These are phyloP conservation scores for Aurelia sp. DNA, from an alignment of 30 jellyfish, hydroid and myxozoan species.

Conservation along the genomic window DNA sequence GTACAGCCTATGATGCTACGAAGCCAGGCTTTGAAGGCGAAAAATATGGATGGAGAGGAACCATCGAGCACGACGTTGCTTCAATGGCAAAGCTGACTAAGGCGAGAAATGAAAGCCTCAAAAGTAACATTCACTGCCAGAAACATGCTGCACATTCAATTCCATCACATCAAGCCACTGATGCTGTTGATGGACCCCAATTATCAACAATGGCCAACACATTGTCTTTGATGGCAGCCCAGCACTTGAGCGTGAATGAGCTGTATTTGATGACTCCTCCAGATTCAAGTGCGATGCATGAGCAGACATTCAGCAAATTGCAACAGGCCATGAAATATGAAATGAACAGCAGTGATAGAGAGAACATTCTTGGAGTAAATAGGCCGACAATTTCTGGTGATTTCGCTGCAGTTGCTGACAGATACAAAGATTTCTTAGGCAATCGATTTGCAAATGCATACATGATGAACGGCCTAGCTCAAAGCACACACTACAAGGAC, in stretches of 20 bases:
- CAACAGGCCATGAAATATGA: slow-evolving; percentile 72
- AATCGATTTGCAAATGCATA: slow-evolving; percentile 44
- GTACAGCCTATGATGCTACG: slow-evolving; percentile 28
- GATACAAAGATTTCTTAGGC: slow-evolving; percentile 36
- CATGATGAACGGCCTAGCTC: slow-evolving; percentile 48
- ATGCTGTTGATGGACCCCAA: slow-evolving; percentile 47
- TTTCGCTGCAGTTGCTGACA: slow-evolving; percentile 42
- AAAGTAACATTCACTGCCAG: slow-evolving; percentile 10
- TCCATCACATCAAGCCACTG: background rate
- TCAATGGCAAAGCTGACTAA: slow-evolving; percentile 7
- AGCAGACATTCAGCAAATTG: slow-evolving; percentile 47
- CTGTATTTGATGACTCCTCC: slow-evolving; percentile 64
- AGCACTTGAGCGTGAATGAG: slow-evolving; percentile 39
- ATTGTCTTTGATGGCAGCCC: slow-evolving; percentile 13
- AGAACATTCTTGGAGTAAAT: slow-evolving; percentile 37
- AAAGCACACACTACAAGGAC: slow-evolving; percentile 46
- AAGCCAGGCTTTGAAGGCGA: slow-evolving; percentile 22
- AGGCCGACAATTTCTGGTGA: slow-evolving; percentile 56
- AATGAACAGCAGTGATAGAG: slow-evolving; percentile 33
- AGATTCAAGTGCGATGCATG: slow-evolving; percentile 44
- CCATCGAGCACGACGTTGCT: slow-evolving; percentile 19
- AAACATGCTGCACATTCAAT: background rate
- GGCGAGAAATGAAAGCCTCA: slow-evolving; percentile 27
- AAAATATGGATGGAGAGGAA: slow-evolving; percentile 46
- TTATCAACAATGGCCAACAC: slow-evolving; percentile 47